Evolutionary conservation across 2,797 vertebrate species (phyloP).

Genomic region (Gymnothorax reevesii): DNA sequence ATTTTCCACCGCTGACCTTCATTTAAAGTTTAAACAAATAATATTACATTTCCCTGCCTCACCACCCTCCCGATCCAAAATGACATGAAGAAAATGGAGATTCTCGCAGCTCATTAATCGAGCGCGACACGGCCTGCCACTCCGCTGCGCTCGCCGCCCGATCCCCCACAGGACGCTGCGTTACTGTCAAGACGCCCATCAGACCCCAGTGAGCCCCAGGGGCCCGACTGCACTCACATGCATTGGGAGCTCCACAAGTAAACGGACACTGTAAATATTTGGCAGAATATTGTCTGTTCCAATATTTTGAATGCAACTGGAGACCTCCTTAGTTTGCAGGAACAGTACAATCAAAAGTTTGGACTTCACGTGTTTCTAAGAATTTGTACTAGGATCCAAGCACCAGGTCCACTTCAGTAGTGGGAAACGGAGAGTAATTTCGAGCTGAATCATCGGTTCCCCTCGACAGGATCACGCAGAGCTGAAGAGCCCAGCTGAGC

Average conservation of each 20-base stretch:
- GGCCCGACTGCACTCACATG: too few species aligned
- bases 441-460: too few species aligned
- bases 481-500: neutral
- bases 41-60: neutral
- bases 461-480: neutral
- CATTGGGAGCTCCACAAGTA: too few species aligned
- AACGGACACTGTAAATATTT: too few species aligned
- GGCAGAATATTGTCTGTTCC: too few species aligned
- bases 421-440: too few species aligned
- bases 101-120: neutral
- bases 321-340: too few species aligned
- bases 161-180: neutral
- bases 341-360: too few species aligned
- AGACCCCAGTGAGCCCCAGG: neutral
- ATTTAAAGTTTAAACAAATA: conserved; percentile 19
- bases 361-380: too few species aligned
- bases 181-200: neutral
- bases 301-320: too few species aligned
- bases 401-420: too few species aligned
- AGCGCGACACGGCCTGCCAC: neutral
- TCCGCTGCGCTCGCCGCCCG: neutral
- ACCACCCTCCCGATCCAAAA: neutral
- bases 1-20: conserved; percentile 12
- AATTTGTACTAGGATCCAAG: too few species aligned
- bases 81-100: neutral